Conservation (phyloP, 2,797 vertebrate species). For the Geotrypetes seraphini region DNA sequence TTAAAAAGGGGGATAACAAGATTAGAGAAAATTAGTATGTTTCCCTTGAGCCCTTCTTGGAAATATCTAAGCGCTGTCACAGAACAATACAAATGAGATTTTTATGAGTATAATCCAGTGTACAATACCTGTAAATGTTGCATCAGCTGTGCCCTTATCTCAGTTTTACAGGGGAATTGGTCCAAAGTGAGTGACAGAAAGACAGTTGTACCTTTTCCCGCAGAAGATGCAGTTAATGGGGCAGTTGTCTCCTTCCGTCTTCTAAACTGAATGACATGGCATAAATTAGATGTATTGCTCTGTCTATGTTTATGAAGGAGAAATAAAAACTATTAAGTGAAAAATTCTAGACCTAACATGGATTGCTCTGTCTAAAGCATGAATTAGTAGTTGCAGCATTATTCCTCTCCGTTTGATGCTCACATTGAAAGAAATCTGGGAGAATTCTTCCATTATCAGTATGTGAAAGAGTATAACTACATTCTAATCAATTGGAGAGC, state of each 20-base stretch:
- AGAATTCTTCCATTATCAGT: slow-evolving; percentile 27
- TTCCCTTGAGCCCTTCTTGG: background rate
- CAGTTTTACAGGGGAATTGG: slow-evolving; percentile 6
- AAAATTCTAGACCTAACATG: slow-evolving; percentile 4
- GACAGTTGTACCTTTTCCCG: slow-evolving; percentile 20
- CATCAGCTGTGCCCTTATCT: slow-evolving; percentile 5
- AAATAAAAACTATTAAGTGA: slow-evolving; percentile 4
- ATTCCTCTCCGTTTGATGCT: slow-evolving; percentile 13
- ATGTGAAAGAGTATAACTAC: slow-evolving; percentile 41
- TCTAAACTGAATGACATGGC: slow-evolving; percentile 13
- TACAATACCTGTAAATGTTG: slow-evolving; percentile 10
- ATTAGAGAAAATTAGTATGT: background rate
- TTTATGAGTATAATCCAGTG: slow-evolving; percentile 5
- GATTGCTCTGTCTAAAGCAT: slow-evolving; percentile 16
- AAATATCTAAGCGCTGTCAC: background rate
- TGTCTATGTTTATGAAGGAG: background rate
- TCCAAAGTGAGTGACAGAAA: slow-evolving; percentile 15
- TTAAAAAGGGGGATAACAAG: no score
- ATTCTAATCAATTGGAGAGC: slow-evolving; percentile 33
- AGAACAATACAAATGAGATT: background rate
- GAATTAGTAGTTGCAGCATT: no score
- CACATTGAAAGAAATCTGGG: slow-evolving; percentile 15
- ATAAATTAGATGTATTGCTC: slow-evolving; percentile 18
- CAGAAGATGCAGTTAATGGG: slow-evolving; percentile 18
- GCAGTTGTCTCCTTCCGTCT: slow-evolving; percentile 16